phyloP scores from a whole-genome alignment of 2,113 vertebrate genomes.

The Alectura lathami region DNA sequence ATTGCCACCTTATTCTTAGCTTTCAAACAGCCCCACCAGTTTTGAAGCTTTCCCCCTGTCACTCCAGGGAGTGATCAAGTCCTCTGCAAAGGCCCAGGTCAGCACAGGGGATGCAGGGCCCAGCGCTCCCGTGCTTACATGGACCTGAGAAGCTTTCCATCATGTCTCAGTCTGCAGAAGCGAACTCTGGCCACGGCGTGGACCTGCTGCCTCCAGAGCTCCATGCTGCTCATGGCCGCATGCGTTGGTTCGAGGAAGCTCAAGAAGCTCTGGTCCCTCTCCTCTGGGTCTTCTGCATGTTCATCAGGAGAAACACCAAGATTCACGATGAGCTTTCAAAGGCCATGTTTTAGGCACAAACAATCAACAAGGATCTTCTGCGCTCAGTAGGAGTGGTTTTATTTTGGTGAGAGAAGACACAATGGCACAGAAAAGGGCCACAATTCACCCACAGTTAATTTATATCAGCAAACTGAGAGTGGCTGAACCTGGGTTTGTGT shows the following conservation, averaged over 20 bases:
- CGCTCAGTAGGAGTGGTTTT: fast-evolving
- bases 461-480: not conserved
- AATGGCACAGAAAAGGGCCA: not conserved
- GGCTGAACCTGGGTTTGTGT: not conserved
- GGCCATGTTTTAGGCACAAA: fast-evolving
- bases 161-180: conserved; percentile 83
- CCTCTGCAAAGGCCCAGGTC: not conserved
- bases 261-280: conserved; percentile 70
- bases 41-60: not conserved
- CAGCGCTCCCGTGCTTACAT: conserved; percentile 52
- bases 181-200: conserved; percentile 82
- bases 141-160: conserved; percentile 74
- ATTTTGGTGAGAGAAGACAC: not conserved
- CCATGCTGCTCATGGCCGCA: conserved; percentile 32
- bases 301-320: conserved; percentile 75
- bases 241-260: conserved; percentile 64
- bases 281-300: conserved; percentile 72
- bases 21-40: not conserved
- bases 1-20: not conserved
- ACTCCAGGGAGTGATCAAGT: fast-evolving
- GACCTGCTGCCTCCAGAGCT: conserved; percentile 91
- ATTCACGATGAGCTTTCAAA: conserved; percentile 57
- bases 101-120: not conserved
- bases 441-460: not conserved
- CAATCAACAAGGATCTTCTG: not conserved